Evolutionary conservation across 2,888 invertebrate species (phyloP).

Genomic region (Heliconius ismenius): DNA sequence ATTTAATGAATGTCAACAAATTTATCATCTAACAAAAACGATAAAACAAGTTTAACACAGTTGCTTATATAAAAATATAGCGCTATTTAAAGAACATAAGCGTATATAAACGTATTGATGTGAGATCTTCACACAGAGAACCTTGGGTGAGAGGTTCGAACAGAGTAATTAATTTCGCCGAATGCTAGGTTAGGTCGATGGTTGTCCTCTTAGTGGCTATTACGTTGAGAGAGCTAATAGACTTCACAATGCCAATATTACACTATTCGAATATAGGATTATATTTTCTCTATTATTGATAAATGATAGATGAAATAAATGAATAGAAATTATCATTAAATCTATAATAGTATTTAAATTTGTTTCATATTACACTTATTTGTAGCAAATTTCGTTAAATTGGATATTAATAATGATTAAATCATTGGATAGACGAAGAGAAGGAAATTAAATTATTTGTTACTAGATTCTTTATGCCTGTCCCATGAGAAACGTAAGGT

Average conservation of each 20-base stretch:
- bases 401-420: no score
- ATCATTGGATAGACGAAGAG: background rate
- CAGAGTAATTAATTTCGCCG: constrained; percentile 36
- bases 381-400: no score
- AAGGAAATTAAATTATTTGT: background rate
- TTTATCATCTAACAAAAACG: no score
- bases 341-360: no score
- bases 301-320: no score
- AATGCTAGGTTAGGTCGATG: constrained; percentile 23
- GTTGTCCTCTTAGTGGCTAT: constrained; percentile 23
- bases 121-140: constrained; percentile 19
- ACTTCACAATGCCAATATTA: constrained; percentile 17
- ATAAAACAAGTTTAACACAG: no score
- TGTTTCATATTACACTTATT: no score
- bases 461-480: background rate
- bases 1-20: no score
- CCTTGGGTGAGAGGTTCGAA: constrained; percentile 26
- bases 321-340: no score
- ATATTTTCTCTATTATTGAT: background rate
- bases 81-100: background rate
- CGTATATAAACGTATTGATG: background rate
- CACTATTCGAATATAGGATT: constrained; percentile 12
- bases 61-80: background rate
- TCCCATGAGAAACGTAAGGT: background rate
- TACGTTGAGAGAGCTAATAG: constrained; percentile 24